These are phyloP conservation scores for Keiferia lycopersicella DNA, from an alignment of 2,888 invertebrate species.

Conservation along the genomic window DNA sequence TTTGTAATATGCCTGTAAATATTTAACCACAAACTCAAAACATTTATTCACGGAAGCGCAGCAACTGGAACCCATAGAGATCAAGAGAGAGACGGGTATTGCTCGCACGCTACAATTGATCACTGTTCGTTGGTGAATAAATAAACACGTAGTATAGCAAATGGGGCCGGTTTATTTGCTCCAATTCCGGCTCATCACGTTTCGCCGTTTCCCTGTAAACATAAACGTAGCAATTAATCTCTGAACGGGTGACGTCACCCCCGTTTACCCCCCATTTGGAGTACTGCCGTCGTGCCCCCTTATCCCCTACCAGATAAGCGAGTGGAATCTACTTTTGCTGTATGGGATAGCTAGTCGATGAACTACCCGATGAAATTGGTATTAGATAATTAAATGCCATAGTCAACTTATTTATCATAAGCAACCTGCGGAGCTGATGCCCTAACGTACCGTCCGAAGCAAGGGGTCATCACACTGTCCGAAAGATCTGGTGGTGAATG, in stretches of 20 bases:
- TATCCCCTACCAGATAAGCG: constrained; percentile 53
- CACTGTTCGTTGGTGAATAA: constrained; percentile 22
- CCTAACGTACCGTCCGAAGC: no score
- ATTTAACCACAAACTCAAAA: constrained; percentile 5
- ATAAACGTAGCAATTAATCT: constrained; percentile 77
- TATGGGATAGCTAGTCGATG: no score
- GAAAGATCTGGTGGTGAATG: no score
- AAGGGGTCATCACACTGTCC: no score
- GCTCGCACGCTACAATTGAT: constrained; percentile 7
- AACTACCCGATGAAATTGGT: no score
- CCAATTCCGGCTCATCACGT: constrained; percentile 64
- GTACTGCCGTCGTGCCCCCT: constrained; percentile 32
- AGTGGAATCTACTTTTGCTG: no score
- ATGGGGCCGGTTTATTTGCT: constrained; percentile 41
- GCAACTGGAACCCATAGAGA: background rate
- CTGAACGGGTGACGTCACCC: constrained; percentile 68
- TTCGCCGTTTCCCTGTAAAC: constrained; percentile 52
- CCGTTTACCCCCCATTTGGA: constrained; percentile 32
- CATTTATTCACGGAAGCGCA: background rate
- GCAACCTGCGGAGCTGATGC: no score
- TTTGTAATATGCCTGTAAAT: background rate
- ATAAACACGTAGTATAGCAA: constrained; percentile 21
- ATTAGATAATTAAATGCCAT: no score
- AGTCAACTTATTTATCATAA: no score
- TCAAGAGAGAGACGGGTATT: constrained; percentile 11